Conservation (phyloP, 1,140 invertebrate species). For the Battus philenor region DNA sequence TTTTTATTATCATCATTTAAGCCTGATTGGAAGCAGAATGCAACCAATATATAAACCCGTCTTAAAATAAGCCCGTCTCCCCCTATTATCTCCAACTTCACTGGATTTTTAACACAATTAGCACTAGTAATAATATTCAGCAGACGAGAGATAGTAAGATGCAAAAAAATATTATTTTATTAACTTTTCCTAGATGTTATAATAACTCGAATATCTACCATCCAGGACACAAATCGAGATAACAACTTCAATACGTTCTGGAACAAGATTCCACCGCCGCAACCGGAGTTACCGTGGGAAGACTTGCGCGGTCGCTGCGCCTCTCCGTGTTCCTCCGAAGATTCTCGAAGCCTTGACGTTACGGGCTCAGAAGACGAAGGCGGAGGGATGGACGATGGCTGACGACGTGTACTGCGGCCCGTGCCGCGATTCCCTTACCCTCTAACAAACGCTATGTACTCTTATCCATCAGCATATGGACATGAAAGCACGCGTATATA, state of each 20-base stretch:
- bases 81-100: too few relatives aligned
- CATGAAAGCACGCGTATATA: conserved; percentile 44
- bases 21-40: too few relatives aligned
- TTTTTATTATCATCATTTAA: too few relatives aligned
- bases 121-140: too few relatives aligned
- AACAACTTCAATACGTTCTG: conserved; percentile 69
- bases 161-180: too few relatives aligned
- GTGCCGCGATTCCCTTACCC: conserved; percentile 70
- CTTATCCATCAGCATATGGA: conserved; percentile 37
- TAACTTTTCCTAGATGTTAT: too few relatives aligned
- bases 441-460: conserved; percentile 36
- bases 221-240: conserved; percentile 54
- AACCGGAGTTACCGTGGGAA: conserved; percentile 50
- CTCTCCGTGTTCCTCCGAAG: conserved; percentile 65
- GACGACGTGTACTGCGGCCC: conserved; percentile 71
- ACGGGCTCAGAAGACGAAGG: conserved; percentile 72
- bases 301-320: conserved; percentile 37
- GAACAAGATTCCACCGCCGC: conserved; percentile 56
- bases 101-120: too few relatives aligned
- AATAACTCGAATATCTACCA: too few relatives aligned
- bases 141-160: too few relatives aligned
- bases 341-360: conserved; percentile 68
- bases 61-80: too few relatives aligned
- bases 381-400: conserved; percentile 47
- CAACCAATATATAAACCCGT: too few relatives aligned